These are phyloP conservation scores for Tapirus terrestris DNA, from an alignment of 2,113 vertebrate species.

Conservation along the genomic window DNA sequence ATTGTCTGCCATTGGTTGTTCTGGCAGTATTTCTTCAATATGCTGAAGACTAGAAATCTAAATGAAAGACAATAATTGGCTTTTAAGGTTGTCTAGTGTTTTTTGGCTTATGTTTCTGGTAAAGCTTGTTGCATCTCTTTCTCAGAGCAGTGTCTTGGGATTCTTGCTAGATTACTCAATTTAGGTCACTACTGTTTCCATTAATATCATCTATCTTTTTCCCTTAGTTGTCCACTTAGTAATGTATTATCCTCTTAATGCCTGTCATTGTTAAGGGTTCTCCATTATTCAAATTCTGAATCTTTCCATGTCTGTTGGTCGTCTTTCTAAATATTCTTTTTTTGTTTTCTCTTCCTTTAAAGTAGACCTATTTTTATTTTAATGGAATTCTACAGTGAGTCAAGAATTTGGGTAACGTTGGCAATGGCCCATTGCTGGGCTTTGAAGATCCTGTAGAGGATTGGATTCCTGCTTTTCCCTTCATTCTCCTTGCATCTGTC, in stretches of 20 bases:
- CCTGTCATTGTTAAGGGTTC: slow-evolving; percentile 1
- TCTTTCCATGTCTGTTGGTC: not conserved
- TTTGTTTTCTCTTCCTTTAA: not conserved
- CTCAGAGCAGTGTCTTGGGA: slow-evolving; percentile 45
- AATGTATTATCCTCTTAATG: not conserved
- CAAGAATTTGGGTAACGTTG: not conserved
- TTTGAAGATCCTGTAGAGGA: not conserved
- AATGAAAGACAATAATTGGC: slow-evolving; percentile 31
- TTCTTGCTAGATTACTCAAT: slow-evolving; percentile 73
- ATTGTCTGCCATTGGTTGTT: not conserved
- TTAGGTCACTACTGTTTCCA: slow-evolving; percentile 32
- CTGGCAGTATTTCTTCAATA: slow-evolving; percentile 52
- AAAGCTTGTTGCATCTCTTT: slow-evolving; percentile 34
- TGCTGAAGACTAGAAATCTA: slow-evolving; percentile 44
- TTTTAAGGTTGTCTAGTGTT: slow-evolving; percentile 61
- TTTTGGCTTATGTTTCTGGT: not conserved
- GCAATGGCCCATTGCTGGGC: not conserved
- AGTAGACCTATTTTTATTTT: not conserved
- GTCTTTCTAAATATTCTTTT: not conserved
- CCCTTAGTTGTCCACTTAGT: slow-evolving; percentile 46
- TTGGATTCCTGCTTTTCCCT: not conserved
- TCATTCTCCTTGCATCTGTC: not conserved
- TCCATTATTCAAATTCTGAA: slow-evolving; percentile 61
- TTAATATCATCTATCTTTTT: slow-evolving; percentile 41
- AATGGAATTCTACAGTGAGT: not conserved